phyloP scores from a whole-genome alignment of 2,113 vertebrate genomes.

The Petromus typicus region DNA sequence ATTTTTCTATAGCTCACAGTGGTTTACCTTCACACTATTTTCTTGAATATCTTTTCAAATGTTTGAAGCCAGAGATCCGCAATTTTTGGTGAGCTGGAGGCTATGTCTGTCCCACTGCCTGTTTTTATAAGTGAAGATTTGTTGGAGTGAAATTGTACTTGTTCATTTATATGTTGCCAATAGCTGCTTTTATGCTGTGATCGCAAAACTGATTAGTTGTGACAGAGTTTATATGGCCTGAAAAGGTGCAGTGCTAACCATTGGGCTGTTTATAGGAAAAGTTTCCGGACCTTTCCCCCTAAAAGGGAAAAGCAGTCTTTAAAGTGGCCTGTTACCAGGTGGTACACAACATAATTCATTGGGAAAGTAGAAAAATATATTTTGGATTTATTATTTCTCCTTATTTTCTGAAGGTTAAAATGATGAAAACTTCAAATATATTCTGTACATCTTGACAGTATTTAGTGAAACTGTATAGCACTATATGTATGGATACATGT shows the following conservation, averaged over 20 bases:
- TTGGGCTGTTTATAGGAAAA: not conserved
- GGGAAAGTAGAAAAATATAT: not conserved
- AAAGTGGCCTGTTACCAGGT: not conserved
- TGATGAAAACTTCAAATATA: not conserved
- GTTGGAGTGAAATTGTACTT: not conserved
- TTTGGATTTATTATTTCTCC: slow-evolving; percentile 13
- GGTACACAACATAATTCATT: not conserved
- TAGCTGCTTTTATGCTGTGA: not conserved
- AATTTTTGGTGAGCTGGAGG: not conserved
- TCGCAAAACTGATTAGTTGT: not conserved
- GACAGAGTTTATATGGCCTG: not conserved
- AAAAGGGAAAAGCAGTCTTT: not conserved
- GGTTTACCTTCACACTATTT: not conserved
- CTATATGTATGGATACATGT: not conserved
- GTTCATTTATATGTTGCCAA: not conserved
- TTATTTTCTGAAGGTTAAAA: not conserved
- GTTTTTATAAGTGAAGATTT: not conserved
- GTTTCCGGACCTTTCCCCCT: not conserved
- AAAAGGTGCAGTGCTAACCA: not conserved
- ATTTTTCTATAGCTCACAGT: not conserved
- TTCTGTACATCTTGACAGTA: not conserved
- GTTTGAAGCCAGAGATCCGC: not conserved
- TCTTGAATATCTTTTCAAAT: not conserved
- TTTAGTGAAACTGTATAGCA: not conserved
- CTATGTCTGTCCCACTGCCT: not conserved